Evolutionary conservation across 2,113 vertebrate species (phyloP).

Genomic region (Aphelocoma coerulescens): DNA sequence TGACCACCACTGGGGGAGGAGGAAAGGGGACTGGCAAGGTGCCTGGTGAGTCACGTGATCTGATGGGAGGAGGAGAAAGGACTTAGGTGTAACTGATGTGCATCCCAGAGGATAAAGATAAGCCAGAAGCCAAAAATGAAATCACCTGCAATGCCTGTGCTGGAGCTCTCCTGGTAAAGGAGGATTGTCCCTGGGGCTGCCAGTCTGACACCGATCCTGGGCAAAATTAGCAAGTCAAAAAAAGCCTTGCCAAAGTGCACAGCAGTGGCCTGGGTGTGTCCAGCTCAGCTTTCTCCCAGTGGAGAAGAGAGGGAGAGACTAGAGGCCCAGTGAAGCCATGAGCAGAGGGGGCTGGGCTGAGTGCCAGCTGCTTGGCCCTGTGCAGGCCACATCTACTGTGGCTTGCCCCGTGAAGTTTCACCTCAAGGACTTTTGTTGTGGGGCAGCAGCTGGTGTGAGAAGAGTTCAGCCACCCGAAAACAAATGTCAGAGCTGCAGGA

Average conservation of each 20-base stretch:
- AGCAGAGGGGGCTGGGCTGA: background rate
- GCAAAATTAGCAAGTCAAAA: background rate
- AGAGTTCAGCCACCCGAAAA: background rate
- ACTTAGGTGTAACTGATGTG: background rate
- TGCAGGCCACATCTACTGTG: accelerated
- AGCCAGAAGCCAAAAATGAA: background rate
- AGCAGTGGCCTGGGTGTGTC: background rate
- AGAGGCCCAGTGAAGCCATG: accelerated
- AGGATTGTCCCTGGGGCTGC: background rate
- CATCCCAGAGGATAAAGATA: background rate
- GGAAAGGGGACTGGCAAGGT: accelerated
- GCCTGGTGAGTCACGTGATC: background rate
- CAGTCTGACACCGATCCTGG: background rate
- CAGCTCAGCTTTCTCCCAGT: background rate
- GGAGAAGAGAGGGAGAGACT: background rate
- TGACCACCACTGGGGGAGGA: accelerated
- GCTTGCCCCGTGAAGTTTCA: accelerated
- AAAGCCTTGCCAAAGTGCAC: background rate
- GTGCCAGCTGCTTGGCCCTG: background rate
- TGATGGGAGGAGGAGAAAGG: background rate
- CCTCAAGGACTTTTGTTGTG: background rate
- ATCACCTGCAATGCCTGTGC: background rate
- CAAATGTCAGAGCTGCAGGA: background rate
- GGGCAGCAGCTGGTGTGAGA: background rate
- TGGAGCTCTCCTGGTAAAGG: background rate